Base-by-base conservation (phyloP, 2,797 vertebrate species). In the Manis javanica region DNA sequence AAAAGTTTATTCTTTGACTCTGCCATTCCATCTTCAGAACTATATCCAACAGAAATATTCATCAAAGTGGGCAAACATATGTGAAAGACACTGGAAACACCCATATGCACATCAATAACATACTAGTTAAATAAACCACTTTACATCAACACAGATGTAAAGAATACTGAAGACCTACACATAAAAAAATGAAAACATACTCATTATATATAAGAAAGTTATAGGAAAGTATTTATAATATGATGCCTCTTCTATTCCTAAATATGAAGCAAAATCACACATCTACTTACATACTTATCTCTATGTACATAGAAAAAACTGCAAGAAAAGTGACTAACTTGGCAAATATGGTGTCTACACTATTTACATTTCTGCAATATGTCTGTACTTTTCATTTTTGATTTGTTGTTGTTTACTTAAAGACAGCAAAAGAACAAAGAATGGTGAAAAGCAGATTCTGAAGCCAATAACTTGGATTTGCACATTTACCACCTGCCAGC, bases 211-310 rank as follows among this genome's bases (percentile, higher is more conserved):
- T 4, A 93, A 86, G 82, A 93, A 88, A 86, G 42, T 46, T 74
- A 49, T 7, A 64, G 3, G 59, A 77, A 2, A 91, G n/a, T 57
- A 89, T 77, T 77, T 74, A 59, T 42, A 61, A 64, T 37, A 61
- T 57, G 18, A 59, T 39, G 12, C 2, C 18, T 93, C 66, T 88
- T 90, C 87, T 88, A 78, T 91, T 84, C 94, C 79, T 84, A 91
- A 94, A 94, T 57, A 77, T 16, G 69, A 83, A 92, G 81, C 42
- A 61, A 93, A 97, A 84, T 39, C 42, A 96, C 5, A 78, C 1
- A 83, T 2, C 37, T 93, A 68, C 9, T 83, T 87, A 90, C 8
- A 46, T 46, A 83, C 83, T 85, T 93, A 91, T 59, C 31, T 84
- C 42, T 75, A 15, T 34, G 34, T 81, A 26, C 71, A 89, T 69